phyloP scores from a whole-genome alignment of 2,113 vertebrate species.

The Falco punctatus region DNA sequence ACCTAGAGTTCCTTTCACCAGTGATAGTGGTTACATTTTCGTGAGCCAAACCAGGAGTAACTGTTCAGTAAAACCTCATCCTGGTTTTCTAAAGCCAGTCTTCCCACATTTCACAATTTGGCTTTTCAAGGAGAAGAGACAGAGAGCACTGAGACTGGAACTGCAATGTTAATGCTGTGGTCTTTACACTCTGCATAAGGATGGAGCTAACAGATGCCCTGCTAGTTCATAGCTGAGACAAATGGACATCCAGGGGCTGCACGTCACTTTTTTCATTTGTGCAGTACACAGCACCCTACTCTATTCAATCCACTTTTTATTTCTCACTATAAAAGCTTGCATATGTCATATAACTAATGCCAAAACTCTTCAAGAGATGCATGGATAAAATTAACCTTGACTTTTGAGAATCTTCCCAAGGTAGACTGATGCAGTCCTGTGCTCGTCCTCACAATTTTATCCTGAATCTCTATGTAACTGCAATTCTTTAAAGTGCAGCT shows the following conservation, averaged over 20 bases:
- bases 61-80: neutral
- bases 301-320: neutral
- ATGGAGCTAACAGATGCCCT: neutral
- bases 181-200: neutral
- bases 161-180: neutral
- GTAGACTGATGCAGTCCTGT: neutral
- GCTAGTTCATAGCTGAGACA: neutral
- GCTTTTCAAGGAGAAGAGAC: neutral
- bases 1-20: neutral
- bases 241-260: neutral
- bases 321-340: neutral
- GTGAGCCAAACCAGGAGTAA: neutral
- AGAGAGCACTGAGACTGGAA: neutral
- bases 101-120: neutral
- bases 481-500: neutral
- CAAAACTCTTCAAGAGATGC: neutral
- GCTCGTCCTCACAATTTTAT: neutral
- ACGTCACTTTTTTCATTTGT: neutral
- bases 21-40: neutral
- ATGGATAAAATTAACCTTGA: neutral
- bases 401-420: neutral
- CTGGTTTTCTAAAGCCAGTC: neutral
- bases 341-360: neutral
- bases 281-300: neutral
- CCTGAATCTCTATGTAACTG: neutral